Evolutionary conservation across 2,888 invertebrate genomes (phyloP), one percentile per base, ranked within the genome.

Genomic region (Aphidoletes aphidimyza): DNA sequence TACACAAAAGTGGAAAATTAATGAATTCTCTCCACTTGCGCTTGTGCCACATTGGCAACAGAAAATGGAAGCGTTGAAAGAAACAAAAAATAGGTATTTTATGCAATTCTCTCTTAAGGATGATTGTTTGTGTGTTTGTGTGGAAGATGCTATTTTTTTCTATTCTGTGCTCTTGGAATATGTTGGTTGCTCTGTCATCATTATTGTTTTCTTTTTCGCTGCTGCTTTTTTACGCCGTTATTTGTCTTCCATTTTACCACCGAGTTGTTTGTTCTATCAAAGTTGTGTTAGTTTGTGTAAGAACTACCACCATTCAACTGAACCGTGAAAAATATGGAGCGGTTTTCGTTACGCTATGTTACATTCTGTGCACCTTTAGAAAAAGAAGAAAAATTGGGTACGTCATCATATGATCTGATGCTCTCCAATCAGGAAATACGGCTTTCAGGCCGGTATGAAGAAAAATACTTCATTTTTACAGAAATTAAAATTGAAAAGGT

Each of bases 1-100:
- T 11, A 37, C 81, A 81, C 5, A 37, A 81, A 81, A 37, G 37
- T 81, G 81, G 36, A 81, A 37, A 81, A 81, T 81, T 81, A 81
- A 81, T 81, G 81, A 81, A 81, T 81, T 81, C n/a, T n/a, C n/a
- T n/a, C 81, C 81, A 81, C 81, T 81, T 81, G 81, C n/a, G 37
- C n/a, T 69, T 69, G 30, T n/a, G 54, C 54, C 26, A 54, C 54
- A 54, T 54, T 69, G 69, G 19, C 69, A 30, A n/a, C 69, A 30
- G 37, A 9, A 37, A 37, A 81, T 81, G 37, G 37, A 37, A 81
- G 39, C 69, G 69, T 30, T 30, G 69, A 81, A n/a, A 37, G 26
- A 81, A 37, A n/a, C n/a, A 69, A 37, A 81, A 22, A 19, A 22
- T 37, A 9, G 37, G 81, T 37, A 81, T 37, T 81, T 81, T 37